phyloP scores from a whole-genome alignment of 2,113 vertebrate species.

The Bostrychus sinensis region DNA sequence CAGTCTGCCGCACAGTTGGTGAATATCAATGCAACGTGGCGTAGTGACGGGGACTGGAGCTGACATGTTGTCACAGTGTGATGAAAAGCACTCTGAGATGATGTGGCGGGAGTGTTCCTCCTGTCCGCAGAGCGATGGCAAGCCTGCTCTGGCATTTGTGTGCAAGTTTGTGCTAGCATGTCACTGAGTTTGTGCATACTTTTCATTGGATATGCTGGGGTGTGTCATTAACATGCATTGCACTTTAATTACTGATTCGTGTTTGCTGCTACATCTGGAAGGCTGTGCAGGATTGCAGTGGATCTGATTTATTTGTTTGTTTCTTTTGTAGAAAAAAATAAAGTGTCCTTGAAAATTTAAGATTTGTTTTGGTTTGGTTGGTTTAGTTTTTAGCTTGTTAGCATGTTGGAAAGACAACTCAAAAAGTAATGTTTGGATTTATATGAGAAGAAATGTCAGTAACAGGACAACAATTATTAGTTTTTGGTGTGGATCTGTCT shows the following conservation, averaged over 20 bases:
- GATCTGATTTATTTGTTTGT: too few relatives aligned
- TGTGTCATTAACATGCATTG: constrained; percentile 20
- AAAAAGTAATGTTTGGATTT: too few relatives aligned
- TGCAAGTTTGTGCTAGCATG: constrained; percentile 58
- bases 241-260: constrained; percentile 3
- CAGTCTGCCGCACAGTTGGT: constrained; percentile 73
- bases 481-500: too few relatives aligned
- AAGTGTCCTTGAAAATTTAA: background rate
- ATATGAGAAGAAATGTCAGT: too few relatives aligned
- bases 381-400: background rate
- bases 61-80: constrained; percentile 81
- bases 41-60: constrained; percentile 76
- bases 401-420: background rate
- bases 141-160: constrained; percentile 67
- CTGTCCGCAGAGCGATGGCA: constrained; percentile 73
- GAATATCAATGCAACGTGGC: constrained; percentile 79
- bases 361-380: too few relatives aligned
- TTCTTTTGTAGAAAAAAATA: background rate
- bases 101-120: constrained; percentile 79
- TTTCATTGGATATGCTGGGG: constrained; percentile 28
- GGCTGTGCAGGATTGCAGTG: background rate
- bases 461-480: too few relatives aligned
- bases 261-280: background rate
- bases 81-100: constrained; percentile 82
- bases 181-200: constrained; percentile 23